These are phyloP conservation scores for Cebidichthys violaceus DNA, from an alignment of 2,113 vertebrate species.

Conservation along the genomic window DNA sequence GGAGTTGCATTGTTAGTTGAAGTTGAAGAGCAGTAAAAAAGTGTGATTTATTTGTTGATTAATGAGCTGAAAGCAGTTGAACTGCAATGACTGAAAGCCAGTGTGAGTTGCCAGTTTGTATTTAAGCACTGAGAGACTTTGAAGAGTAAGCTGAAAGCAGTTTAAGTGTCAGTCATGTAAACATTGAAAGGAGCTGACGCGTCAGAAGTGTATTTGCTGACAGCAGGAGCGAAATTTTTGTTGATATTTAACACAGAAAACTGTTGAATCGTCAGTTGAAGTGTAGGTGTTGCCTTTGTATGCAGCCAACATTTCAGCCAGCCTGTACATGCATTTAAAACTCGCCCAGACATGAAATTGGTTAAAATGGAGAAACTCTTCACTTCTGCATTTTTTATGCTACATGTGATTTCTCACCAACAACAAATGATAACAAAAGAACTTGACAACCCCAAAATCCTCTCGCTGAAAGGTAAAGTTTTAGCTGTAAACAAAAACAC, in stretches of 20 bases:
- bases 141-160: neutral
- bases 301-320: neutral
- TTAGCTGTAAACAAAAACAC: slow-evolving; percentile 6
- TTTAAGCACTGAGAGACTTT: neutral
- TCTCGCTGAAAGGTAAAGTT: neutral
- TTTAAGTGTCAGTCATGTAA: neutral
- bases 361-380: neutral
- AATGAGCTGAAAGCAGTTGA: neutral
- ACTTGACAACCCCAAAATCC: neutral
- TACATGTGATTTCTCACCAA: neutral
- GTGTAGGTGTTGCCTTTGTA: neutral
- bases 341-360: neutral
- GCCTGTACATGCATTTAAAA: neutral
- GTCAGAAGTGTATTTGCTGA: neutral
- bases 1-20: neutral
- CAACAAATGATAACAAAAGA: neutral
- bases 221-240: neutral
- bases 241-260: neutral
- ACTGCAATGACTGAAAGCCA: neutral
- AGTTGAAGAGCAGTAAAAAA: neutral
- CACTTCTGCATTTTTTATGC: neutral
- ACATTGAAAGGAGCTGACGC: too few relatives aligned
- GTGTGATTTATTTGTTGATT: neutral
- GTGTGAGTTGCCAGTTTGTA: neutral
- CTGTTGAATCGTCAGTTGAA: neutral